These are phyloP conservation scores for Bradypodion ventrale DNA, from an alignment of 2,797 vertebrate species.

Conservation along the genomic window DNA sequence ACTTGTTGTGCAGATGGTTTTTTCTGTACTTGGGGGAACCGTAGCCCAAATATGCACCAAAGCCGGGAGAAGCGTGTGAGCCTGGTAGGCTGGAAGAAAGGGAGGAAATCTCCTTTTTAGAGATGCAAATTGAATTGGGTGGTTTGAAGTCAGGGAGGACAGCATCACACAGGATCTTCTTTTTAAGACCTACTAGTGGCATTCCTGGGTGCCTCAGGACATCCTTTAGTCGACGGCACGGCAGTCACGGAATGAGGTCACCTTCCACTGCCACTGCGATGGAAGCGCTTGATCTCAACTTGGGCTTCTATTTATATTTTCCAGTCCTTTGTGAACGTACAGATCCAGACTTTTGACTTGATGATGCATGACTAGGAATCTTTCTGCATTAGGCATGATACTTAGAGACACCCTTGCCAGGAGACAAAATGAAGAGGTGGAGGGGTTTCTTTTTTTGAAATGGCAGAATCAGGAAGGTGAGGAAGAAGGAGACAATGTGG, in stretches of 20 bases:
- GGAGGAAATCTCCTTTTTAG: not conserved
- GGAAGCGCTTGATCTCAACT: not conserved
- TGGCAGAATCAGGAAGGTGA: not conserved
- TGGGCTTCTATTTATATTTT: not conserved
- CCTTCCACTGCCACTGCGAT: not conserved
- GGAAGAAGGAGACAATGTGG: too few species aligned
- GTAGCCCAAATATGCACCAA: too few species aligned
- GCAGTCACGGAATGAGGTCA: not conserved
- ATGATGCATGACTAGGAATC: not conserved
- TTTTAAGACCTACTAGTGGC: too few species aligned
- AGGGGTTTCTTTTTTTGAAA: not conserved
- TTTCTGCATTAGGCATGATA: not conserved
- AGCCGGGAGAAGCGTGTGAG: too few species aligned
- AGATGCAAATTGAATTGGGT: not conserved
- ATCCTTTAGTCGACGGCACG: not conserved
- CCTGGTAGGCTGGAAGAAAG: not conserved
- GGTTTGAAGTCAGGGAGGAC: not conserved
- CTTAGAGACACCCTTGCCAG: not conserved
- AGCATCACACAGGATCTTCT: not conserved
- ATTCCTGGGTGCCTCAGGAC: too few species aligned
- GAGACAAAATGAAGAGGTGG: not conserved
- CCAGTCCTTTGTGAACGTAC: not conserved
- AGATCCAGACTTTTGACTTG: conserved; percentile 4
- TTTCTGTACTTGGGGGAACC: too few species aligned
- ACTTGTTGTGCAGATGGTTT: not conserved